Percentiles rank a stretch among this genome's conserved stretches.
Conservation (phyloP, 2,888 invertebrate species). For the Sthenelais limicola region DNA sequence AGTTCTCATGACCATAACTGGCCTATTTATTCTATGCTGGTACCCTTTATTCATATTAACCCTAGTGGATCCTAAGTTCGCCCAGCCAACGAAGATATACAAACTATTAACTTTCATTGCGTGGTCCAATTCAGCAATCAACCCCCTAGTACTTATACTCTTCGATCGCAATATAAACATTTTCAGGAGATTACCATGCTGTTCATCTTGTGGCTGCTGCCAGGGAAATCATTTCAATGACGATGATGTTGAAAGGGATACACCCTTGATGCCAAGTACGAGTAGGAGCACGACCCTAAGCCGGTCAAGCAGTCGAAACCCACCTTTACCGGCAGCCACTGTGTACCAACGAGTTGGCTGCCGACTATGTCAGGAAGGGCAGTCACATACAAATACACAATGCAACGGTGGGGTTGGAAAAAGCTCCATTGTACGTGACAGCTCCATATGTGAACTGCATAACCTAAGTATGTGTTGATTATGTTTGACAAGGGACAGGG, state of each 20-base stretch:
- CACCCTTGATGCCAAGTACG: constrained; percentile 39
- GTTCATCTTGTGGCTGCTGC: constrained; percentile 26
- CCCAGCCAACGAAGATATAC: constrained; percentile 68
- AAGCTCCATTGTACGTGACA: constrained; percentile 46
- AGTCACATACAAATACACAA: constrained; percentile 44
- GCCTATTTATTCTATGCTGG: constrained; percentile 69
- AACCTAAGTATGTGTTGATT: constrained; percentile 41
- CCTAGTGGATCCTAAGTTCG: constrained; percentile 67
- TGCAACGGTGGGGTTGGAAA: constrained; percentile 50
- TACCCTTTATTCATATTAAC: constrained; percentile 70
- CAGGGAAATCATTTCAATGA: constrained; percentile 1
- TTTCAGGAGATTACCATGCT: constrained; percentile 54
- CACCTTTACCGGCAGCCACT: constrained; percentile 35
- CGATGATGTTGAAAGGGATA: constrained; percentile 24
- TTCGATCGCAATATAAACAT: constrained; percentile 70
- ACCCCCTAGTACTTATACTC: constrained; percentile 68
- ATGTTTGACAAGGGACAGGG: background rate
- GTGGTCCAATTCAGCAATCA: constrained; percentile 70
- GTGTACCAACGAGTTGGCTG: constrained; percentile 53
- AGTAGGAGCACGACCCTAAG: constrained; percentile 41
- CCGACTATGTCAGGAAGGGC: constrained; percentile 51
- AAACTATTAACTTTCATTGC: constrained; percentile 71
- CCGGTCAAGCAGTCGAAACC: constrained; percentile 38
- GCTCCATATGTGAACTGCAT: constrained; percentile 50
- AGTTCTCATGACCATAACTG: constrained; percentile 66